Conservation (phyloP, 2,888 invertebrate species). For the Erynnis tages region DNA sequence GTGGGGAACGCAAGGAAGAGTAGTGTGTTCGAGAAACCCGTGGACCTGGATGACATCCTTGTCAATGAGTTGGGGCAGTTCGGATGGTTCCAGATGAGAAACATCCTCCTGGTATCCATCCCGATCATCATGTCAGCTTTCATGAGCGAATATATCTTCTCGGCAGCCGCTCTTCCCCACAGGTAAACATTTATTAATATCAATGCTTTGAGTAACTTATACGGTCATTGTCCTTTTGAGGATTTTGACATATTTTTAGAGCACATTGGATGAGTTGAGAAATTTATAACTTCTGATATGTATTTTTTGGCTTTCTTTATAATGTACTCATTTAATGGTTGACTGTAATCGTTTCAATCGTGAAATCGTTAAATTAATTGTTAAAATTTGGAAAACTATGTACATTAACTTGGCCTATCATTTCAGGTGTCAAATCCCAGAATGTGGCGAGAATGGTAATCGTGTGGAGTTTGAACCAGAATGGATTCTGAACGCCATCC, state of each 20-base stretch:
- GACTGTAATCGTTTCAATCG: too few relatives aligned
- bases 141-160: constrained; percentile 84
- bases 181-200: constrained; percentile 83
- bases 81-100: constrained; percentile 83
- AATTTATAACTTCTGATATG: too few relatives aligned
- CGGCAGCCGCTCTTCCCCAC: constrained; percentile 85
- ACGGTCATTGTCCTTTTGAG: too few relatives aligned
- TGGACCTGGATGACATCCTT: constrained; percentile 76
- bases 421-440: constrained; percentile 73
- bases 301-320: too few relatives aligned
- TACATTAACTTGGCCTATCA: constrained; percentile 82
- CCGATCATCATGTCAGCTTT: constrained; percentile 83
- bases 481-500: constrained; percentile 73
- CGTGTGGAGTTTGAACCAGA: constrained; percentile 50
- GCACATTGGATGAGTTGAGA: too few relatives aligned
- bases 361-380: too few relatives aligned
- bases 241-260: too few relatives aligned
- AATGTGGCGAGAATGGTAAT: constrained; percentile 67
- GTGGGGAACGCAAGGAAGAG: constrained; percentile 6
- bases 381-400: too few relatives aligned
- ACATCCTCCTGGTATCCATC: constrained; percentile 79
- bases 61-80: constrained; percentile 82
- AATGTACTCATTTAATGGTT: too few relatives aligned
- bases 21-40: constrained; percentile 24
- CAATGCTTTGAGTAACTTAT: too few relatives aligned